Percentiles rank a stretch among this genome's conserved stretches.
Evolutionary conservation across 2,888 invertebrate genomes (phyloP).

Genomic region (Ligdia adustata): DNA sequence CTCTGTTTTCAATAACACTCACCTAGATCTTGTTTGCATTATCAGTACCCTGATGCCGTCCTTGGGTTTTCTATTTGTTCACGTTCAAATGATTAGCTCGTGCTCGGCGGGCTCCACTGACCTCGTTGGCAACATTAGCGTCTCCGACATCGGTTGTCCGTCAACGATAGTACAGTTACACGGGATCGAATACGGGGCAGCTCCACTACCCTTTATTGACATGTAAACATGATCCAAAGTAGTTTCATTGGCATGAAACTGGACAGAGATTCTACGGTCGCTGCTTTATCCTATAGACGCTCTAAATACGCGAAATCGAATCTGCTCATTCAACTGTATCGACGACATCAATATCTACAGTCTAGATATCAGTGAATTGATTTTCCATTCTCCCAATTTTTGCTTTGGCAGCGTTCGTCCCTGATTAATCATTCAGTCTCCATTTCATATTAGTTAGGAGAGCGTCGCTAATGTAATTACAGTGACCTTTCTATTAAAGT

Average conservation of each 20-base stretch:
- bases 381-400: constrained; percentile 42
- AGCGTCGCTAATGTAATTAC: constrained; percentile 68
- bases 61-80: constrained; percentile 52
- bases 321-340: constrained; percentile 34
- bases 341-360: constrained; percentile 31
- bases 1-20: constrained; percentile 42
- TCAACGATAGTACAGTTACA: constrained; percentile 54
- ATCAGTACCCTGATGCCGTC: constrained; percentile 46
- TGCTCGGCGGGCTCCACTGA: constrained; percentile 58
- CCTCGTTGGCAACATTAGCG: constrained; percentile 68
- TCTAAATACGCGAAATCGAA: constrained; percentile 26
- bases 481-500: constrained; percentile 74
- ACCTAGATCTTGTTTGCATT: constrained; percentile 36
- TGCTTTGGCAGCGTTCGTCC: constrained; percentile 26
- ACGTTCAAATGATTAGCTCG: constrained; percentile 52
- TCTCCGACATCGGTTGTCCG: constrained; percentile 52
- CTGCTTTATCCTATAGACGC: constrained; percentile 11
- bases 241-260: neutral
- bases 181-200: constrained; percentile 12
- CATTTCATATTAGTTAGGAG: constrained; percentile 54
- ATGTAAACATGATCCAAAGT: constrained; percentile 1
- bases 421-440: constrained; percentile 37
- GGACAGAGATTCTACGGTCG: neutral
- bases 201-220: constrained; percentile 4
- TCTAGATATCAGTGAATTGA: constrained; percentile 25